Evolutionary conservation across 2,888 invertebrate species (phyloP).

Genomic region (Ormyrus thymus): DNA sequence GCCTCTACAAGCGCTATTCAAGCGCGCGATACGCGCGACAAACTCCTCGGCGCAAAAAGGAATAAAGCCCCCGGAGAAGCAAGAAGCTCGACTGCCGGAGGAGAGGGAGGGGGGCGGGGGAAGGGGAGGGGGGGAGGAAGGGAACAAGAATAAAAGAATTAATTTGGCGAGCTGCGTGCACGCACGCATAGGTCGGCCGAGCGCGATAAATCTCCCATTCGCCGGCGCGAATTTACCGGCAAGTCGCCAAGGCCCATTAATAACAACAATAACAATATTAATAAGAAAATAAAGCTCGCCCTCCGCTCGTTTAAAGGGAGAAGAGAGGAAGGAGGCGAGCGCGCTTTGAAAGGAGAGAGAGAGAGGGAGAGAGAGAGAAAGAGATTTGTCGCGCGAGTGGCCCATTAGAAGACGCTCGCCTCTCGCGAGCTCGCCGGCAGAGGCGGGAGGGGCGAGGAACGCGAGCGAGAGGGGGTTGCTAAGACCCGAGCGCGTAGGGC

Average conservation of each 20-base stretch:
- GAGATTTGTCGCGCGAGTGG: constrained; percentile 65
- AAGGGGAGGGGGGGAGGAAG: not conserved
- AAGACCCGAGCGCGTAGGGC: constrained; percentile 33
- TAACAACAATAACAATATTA: constrained; percentile 51
- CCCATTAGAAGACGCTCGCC: constrained; percentile 64
- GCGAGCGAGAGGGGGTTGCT: not conserved
- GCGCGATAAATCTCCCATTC: constrained; percentile 27
- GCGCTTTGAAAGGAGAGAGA: not conserved
- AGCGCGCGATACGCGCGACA: too few relatives aligned
- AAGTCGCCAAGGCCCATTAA: constrained; percentile 43
- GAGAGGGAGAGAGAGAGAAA: constrained; percentile 8
- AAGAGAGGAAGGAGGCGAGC: constrained; percentile 11
- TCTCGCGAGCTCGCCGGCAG: constrained; percentile 47
- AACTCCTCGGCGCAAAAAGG: not conserved
- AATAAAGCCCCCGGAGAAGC: not conserved
- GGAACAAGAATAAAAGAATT: constrained; percentile 27
- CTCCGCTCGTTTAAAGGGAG: constrained; percentile 17
- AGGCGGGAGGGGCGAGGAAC: not conserved
- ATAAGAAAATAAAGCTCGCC: constrained; percentile 38
- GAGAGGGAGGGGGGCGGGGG: too few relatives aligned
- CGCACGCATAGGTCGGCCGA: not conserved
- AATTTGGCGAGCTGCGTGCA: constrained; percentile 34
- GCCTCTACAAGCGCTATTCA: too few relatives aligned
- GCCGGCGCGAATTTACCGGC: constrained; percentile 26
- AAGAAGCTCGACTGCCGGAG: not conserved